phyloP scores from a whole-genome alignment of 2,113 vertebrate genomes.

The Chionodraco myersi region DNA sequence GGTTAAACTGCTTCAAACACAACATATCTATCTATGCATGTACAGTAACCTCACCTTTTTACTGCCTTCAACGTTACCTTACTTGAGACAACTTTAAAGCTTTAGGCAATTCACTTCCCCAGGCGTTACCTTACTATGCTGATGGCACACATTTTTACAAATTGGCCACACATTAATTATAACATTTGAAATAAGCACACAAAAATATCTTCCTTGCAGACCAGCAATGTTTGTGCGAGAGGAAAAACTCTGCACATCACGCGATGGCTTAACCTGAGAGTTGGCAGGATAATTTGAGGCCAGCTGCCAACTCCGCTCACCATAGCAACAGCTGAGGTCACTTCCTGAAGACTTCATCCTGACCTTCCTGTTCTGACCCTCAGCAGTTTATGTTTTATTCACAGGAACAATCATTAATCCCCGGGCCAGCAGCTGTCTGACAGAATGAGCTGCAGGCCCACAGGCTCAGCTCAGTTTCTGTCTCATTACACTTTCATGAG shows the following conservation, averaged over 20 bases:
- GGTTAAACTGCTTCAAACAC: neutral
- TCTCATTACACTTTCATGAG: slow-evolving; percentile 81
- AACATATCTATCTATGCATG: no score
- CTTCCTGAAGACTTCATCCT: slow-evolving; percentile 56
- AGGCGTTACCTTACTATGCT: neutral
- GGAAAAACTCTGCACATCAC: neutral
- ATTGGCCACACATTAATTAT: neutral
- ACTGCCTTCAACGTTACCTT: neutral
- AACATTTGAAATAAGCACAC: neutral
- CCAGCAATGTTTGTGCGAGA: neutral
- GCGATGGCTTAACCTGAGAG: slow-evolving; percentile 16
- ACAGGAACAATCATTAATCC: slow-evolving; percentile 71
- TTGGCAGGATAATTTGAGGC: slow-evolving; percentile 22
- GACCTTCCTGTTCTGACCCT: slow-evolving; percentile 64
- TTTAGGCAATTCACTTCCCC: neutral
- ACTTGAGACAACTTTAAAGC: neutral
- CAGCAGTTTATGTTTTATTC: slow-evolving; percentile 81
- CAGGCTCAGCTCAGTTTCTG: slow-evolving; percentile 71
- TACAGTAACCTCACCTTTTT: neutral
- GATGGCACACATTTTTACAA: neutral
- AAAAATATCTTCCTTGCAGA: neutral
- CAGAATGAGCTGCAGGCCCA: slow-evolving; percentile 55
- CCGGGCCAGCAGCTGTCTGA: slow-evolving; percentile 64
- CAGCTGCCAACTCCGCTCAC: neutral
- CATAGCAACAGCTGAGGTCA: slow-evolving; percentile 57